These are phyloP conservation scores for Dryas iulia DNA, from an alignment of 1,140 invertebrate species.

Conservation along the genomic window DNA sequence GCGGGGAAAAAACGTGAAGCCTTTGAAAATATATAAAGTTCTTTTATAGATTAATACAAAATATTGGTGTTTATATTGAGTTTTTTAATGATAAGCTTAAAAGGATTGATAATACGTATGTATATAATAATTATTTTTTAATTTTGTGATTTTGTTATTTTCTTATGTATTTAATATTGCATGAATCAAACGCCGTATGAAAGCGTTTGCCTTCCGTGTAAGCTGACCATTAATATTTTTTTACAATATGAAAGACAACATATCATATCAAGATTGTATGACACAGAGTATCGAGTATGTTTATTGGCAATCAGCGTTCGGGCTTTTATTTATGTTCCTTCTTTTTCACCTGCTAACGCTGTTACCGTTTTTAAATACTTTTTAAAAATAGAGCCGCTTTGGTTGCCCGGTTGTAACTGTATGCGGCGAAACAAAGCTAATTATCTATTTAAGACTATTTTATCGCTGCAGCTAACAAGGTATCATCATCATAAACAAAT, in stretches of 20 bases:
- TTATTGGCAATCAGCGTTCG: conserved; percentile 68
- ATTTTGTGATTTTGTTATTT: too few relatives aligned
- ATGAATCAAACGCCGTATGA: not conserved
- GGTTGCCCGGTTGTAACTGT: conserved; percentile 34
- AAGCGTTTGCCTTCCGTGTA: conserved; percentile 13
- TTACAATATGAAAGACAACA: conserved; percentile 45
- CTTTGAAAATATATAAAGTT: too few relatives aligned
- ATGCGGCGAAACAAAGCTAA: conserved; percentile 66
- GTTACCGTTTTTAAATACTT: conserved; percentile 34
- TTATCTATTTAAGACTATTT: conserved; percentile 69
- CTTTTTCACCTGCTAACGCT: conserved; percentile 47
- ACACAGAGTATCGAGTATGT: conserved; percentile 68
- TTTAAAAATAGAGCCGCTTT: conserved; percentile 15
- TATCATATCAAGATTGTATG: conserved; percentile 72
- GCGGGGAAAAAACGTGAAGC: too few relatives aligned
- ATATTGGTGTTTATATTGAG: too few relatives aligned
- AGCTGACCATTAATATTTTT: conserved; percentile 35
- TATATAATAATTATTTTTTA: too few relatives aligned
- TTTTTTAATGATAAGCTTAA: too few relatives aligned
- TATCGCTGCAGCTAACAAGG: conserved; percentile 69
- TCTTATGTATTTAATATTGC: not conserved
- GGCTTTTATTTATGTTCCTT: conserved; percentile 57
- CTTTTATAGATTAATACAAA: too few relatives aligned
- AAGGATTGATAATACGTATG: too few relatives aligned
- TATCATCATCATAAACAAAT: conserved; percentile 64